Evolutionary conservation across 2,888 invertebrate genomes (phyloP).

Genomic region (Timema podura): DNA sequence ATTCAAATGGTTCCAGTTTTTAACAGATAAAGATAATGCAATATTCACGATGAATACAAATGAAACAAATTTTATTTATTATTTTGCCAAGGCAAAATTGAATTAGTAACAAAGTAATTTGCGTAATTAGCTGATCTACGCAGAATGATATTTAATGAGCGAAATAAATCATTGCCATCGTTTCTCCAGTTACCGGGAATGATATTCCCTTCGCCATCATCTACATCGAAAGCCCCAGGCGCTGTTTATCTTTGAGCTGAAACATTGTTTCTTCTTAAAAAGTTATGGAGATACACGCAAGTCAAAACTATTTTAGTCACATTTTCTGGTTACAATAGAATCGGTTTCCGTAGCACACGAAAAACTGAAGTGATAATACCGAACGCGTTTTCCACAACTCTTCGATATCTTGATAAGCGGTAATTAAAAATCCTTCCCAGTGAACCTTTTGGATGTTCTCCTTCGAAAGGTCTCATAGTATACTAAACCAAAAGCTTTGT

Average conservation of each 20-base stretch:
- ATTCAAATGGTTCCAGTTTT: no score
- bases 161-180: slow-evolving; percentile 24
- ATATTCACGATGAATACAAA: no score
- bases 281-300: slow-evolving; percentile 34
- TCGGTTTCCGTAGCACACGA: slow-evolving; percentile 32
- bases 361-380: slow-evolving; percentile 24
- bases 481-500: slow-evolving; percentile 30
- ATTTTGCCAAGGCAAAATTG: neutral
- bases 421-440: slow-evolving; percentile 38
- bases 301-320: slow-evolving; percentile 30
- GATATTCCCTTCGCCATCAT: neutral
- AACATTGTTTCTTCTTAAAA: slow-evolving; percentile 27
- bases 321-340: slow-evolving; percentile 34
- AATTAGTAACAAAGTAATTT: neutral
- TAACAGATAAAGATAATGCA: no score
- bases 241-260: neutral
- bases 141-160: slow-evolving; percentile 30
- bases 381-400: slow-evolving; percentile 37
- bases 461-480: slow-evolving; percentile 19
- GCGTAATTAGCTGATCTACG: slow-evolving; percentile 29
- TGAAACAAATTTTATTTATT: neutral
- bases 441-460: slow-evolving; percentile 28
- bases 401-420: slow-evolving; percentile 21
- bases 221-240: neutral
- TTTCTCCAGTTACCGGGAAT: slow-evolving; percentile 34